Conservation (phyloP, 2,888 invertebrate genomes). For the Pedicia rivosa region DNA sequence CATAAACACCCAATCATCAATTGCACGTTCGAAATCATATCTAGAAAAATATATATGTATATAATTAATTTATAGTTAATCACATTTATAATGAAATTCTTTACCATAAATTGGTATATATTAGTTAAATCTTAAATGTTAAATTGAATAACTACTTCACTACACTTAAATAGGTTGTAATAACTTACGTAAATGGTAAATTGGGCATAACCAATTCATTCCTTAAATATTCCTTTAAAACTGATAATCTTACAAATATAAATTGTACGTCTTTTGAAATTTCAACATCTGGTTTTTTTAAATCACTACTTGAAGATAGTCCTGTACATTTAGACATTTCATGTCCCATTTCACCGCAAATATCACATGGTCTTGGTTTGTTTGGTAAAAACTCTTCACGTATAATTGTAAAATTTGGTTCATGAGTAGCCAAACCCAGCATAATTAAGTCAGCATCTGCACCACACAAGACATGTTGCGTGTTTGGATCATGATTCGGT, state of each 20-base stretch:
- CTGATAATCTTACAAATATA: constrained; percentile 85
- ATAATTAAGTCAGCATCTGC: constrained; percentile 98
- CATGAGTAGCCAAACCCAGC: constrained; percentile 96
- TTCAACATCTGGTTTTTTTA: constrained; percentile 40
- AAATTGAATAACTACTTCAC: no score
- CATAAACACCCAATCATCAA: constrained; percentile 99
- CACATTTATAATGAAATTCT: no score
- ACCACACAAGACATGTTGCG: constrained; percentile 93
- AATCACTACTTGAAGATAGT: constrained; percentile 40
- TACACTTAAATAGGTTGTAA: no score
- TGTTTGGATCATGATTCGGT: constrained; percentile 94
- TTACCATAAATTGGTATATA: no score
- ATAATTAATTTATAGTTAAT: neutral
- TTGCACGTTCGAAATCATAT: constrained; percentile 85
- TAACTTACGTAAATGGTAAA: constrained; percentile 55
- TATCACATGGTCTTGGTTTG: constrained; percentile 86
- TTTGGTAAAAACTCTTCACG: constrained; percentile 98
- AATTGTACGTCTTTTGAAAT: constrained; percentile 66
- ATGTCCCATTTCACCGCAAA: constrained; percentile 83
- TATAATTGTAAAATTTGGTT: constrained; percentile 97
- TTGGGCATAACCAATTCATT: constrained; percentile 79
- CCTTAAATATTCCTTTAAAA: constrained; percentile 86
- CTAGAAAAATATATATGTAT: constrained; percentile 6
- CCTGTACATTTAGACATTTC: constrained; percentile 90
- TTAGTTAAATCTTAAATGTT: no score